phyloP scores from a whole-genome alignment of 2,113 vertebrate genomes.

The Aldabrachelys gigantea region DNA sequence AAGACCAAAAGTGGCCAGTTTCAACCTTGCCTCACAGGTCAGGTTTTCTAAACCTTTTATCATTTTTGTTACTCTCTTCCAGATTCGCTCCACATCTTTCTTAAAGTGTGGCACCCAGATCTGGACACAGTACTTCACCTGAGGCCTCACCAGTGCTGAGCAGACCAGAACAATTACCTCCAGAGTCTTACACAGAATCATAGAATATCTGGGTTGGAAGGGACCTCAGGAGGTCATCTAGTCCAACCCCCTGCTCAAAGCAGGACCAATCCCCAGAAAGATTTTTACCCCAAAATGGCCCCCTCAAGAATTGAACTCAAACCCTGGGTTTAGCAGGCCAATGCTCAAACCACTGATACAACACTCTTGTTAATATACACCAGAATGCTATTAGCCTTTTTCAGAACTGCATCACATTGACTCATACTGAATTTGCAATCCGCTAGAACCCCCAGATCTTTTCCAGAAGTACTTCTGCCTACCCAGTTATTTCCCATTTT shows the following conservation, averaged over 20 bases:
- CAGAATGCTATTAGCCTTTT: background rate
- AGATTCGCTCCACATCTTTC: background rate
- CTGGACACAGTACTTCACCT: background rate
- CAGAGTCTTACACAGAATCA: background rate
- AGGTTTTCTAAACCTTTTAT: background rate
- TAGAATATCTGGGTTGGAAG: too few species aligned
- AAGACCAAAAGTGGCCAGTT: background rate
- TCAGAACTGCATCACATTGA: background rate
- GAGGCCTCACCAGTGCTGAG: background rate
- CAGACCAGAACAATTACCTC: background rate
- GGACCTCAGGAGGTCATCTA: too few species aligned
- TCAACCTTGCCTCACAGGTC: background rate
- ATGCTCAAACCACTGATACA: background rate
- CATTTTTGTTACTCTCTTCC: background rate
- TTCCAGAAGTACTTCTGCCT: background rate
- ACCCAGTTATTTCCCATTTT: background rate
- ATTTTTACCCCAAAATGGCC: too few species aligned
- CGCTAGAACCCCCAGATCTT: background rate
- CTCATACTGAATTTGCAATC: background rate
- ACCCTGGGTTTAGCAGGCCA: too few species aligned
- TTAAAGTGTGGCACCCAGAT: background rate
- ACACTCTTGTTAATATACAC: background rate
- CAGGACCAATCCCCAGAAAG: too few species aligned
- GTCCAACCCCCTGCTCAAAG: too few species aligned
- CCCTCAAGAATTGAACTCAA: too few species aligned